A percentile compares a stretch with the other conserved stretches of the same genome.
Evolutionary conservation across 2,888 invertebrate species (phyloP).

Genomic region (Tryphoninae sp.): DNA sequence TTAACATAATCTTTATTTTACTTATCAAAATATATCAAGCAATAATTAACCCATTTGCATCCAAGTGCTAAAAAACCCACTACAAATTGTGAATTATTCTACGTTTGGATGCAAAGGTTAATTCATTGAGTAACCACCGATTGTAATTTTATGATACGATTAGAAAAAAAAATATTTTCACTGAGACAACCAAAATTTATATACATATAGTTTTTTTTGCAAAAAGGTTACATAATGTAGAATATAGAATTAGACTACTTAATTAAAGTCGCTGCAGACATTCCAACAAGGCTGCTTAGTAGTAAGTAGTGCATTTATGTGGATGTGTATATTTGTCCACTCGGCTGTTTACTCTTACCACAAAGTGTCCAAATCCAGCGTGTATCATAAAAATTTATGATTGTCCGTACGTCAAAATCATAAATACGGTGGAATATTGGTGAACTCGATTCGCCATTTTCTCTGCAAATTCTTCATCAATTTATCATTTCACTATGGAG

Average conservation of each 20-base stretch:
- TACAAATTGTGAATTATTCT: no score
- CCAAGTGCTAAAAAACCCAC: no score
- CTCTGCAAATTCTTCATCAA: constrained; percentile 43
- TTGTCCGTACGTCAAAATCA: constrained; percentile 75
- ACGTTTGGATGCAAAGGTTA: no score
- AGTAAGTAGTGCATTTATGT: background rate
- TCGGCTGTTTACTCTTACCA: background rate
- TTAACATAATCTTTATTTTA: no score
- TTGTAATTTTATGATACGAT: no score
- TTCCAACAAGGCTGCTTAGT: background rate
- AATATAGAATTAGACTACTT: background rate
- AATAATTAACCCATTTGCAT: no score
- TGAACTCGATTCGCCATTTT: constrained; percentile 19
- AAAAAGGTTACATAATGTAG: constrained; percentile 25
- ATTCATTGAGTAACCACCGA: no score
- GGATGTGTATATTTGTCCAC: constrained; percentile 17
- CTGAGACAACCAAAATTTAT: no score
- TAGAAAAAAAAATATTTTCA: no score
- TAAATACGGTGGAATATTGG: constrained; percentile 73
- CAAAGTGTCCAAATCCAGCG: constrained; percentile 3
- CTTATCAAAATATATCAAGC: no score
- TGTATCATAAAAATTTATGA: constrained; percentile 17
- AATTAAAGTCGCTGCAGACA: background rate
- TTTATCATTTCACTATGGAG: background rate
- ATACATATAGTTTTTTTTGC: constrained; percentile 29